Conservation (phyloP, 1,140 invertebrate genomes). For the Eueides isabella region DNA sequence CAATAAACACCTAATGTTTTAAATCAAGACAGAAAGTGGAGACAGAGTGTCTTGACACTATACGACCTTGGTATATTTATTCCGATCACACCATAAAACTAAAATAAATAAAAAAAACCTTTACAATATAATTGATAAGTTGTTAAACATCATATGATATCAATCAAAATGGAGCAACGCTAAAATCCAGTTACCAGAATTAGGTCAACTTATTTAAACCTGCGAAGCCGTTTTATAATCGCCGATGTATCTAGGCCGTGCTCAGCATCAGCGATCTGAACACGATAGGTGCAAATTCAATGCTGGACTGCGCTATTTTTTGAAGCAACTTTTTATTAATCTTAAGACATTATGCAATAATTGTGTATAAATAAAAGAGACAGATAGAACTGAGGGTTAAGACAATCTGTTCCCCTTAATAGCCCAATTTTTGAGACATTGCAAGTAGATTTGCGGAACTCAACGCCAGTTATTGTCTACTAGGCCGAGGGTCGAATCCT, state of each 20-base stretch:
- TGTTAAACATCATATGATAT: not conserved
- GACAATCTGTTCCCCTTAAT: not conserved
- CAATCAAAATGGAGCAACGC: not conserved
- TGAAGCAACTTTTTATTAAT: not conserved
- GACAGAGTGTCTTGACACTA: too few species aligned
- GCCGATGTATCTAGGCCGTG: conserved; percentile 28
- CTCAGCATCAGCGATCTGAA: not conserved
- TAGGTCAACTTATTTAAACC: conserved; percentile 24
- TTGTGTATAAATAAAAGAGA: too few species aligned
- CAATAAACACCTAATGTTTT: too few species aligned
- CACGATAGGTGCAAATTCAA: not conserved
- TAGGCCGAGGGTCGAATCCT: too few species aligned
- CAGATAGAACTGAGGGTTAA: not conserved
- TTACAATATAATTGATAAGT: not conserved
- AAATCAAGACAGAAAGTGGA: too few species aligned
- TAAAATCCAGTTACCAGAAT: conserved; percentile 15
- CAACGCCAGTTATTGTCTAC: too few species aligned
- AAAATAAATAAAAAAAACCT: not conserved
- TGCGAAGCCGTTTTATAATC: conserved; percentile 31
- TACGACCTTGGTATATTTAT: too few species aligned
- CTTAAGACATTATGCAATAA: too few species aligned
- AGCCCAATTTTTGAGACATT: too few species aligned
- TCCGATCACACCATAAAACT: not conserved
- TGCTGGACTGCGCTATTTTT: not conserved
- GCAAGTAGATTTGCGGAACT: too few species aligned